Evolutionary conservation across 2,888 invertebrate genomes (phyloP), one percentile per base, ranked within the genome.

Genomic region (Dione juno): DNA sequence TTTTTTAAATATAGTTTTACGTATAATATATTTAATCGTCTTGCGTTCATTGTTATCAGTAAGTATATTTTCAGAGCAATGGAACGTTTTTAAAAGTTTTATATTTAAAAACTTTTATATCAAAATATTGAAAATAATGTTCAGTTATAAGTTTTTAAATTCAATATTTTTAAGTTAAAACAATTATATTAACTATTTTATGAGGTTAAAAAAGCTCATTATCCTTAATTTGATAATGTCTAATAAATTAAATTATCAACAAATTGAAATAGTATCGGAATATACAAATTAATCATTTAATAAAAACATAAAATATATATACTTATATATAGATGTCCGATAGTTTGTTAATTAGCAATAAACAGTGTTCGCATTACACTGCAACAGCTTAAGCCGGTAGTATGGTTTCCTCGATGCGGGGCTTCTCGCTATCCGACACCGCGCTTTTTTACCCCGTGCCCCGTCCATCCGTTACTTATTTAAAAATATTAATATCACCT

Each of bases 381-480:
- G 48, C 48, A 67, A 67, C 73, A 74, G 70, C 80, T 80, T 89
- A 88, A 86, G 86, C 87, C 87, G 84, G 82, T 82, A 86, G 85
- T 92, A 92, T 80, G 92, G 92, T 88, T 92, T 92, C 92, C 78
- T 80, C 73, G 73, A 54, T 71, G 77, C 74, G 76, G 66, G 89
- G 88, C 86, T 87, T 87, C 87, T 79, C 77, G 86, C 75, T 78
- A 87, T 78, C 77, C 75, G 78, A 82, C 76, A 82, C 80, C 63
- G 68, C 75, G 74, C 77, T 84, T 84, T 84, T 86, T 83, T 61
- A 61, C 61, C 71, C 21, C 80, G 78, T 54, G 28, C 45, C 71
- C 37, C 80, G 78, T 57, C 78, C 77, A 74, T 77, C 75, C 80
- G 74, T 76, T 78, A 70, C 72, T 74, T 71, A 64, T 52, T 69